Evolutionary conservation across 2,797 vertebrate genomes (phyloP).

Genomic region (Periparus ater): DNA sequence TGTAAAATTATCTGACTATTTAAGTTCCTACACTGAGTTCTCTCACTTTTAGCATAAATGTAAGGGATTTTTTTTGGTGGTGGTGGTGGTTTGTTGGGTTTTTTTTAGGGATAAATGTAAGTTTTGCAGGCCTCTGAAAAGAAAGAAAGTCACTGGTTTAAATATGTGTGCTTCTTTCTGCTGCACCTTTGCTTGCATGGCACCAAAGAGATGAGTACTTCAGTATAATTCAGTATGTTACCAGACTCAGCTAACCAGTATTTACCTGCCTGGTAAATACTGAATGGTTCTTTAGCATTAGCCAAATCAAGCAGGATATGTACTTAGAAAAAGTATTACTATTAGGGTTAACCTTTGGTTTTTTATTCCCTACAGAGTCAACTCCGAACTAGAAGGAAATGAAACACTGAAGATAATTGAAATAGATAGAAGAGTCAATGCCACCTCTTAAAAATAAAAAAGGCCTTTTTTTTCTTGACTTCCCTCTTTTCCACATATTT

Average conservation of each 20-base stretch:
- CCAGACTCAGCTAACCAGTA: background rate
- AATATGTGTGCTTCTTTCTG: background rate
- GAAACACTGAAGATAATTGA: conserved; percentile 88
- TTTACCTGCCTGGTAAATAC: background rate
- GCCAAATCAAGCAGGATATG: background rate
- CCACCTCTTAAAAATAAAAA: conserved; percentile 86
- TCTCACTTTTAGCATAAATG: background rate
- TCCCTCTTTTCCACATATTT: background rate
- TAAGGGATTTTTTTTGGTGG: background rate
- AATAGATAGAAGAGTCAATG: conserved; percentile 90
- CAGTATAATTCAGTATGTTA: background rate
- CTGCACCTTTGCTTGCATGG: background rate
- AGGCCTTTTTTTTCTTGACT: background rate
- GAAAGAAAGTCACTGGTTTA: background rate
- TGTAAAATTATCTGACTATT: background rate
- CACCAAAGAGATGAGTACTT: background rate
- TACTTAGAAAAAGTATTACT: background rate
- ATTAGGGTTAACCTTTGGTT: background rate
- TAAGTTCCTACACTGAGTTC: background rate
- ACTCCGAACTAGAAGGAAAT: conserved; percentile 81
- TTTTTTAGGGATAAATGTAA: background rate
- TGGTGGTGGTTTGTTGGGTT: background rate
- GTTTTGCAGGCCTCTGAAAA: background rate
- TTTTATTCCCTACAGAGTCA: conserved; percentile 75
- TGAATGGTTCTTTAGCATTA: background rate